Evolutionary conservation across 2,113 vertebrate species (phyloP), one percentile per base, ranked within the genome.

Genomic region (Xyliphius kryptos): DNA sequence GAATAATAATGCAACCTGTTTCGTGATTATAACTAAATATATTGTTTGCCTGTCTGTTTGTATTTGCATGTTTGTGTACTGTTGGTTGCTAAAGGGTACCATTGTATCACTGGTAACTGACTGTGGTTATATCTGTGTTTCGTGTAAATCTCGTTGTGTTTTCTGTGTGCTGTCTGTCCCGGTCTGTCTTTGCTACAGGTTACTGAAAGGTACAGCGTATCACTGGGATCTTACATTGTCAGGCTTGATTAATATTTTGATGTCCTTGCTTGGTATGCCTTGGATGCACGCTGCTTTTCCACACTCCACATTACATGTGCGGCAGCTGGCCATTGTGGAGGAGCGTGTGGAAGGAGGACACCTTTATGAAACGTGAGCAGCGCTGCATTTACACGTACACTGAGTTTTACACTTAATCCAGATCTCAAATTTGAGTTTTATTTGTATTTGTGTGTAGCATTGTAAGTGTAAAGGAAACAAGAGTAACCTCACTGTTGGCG

Each of bases 211-310:
- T 52, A 98, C 94, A 0, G 93, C 94, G 17, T 99, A 99, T 74
- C 96, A 98, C 89, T 99, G 96, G 96, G 96, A 98, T 82, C 91
- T 99, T 65, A 91, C 97, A 75, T 90, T 99, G 0, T 86, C 95
- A 0, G 96, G 94, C 0, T 78, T 99, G 70, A 97, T 98, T 73
- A 99, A 98, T 85, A 92, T 87, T 0, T 91, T 91, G 63, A 87
- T 98, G 74, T 99, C 96, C 0, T 77, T 97, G 20, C 91, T 97
- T 0, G 95, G 96, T 51, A 82, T 99, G 72, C 96, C 96, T 0
- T 99, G 96, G 96, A 92, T 99, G 85, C 94, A 99, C 0, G 95
- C 96, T 0, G 95, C 96, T 38, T 98, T 96, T 78, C 96, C 96
- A 2, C 96, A 99, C 77, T 98, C 95, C 22, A 94, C 92, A 0